Evolutionary conservation across 2,797 vertebrate species (phyloP), one percentile per base, ranked within the genome.

Genomic region (Acropternis orthonyx): DNA sequence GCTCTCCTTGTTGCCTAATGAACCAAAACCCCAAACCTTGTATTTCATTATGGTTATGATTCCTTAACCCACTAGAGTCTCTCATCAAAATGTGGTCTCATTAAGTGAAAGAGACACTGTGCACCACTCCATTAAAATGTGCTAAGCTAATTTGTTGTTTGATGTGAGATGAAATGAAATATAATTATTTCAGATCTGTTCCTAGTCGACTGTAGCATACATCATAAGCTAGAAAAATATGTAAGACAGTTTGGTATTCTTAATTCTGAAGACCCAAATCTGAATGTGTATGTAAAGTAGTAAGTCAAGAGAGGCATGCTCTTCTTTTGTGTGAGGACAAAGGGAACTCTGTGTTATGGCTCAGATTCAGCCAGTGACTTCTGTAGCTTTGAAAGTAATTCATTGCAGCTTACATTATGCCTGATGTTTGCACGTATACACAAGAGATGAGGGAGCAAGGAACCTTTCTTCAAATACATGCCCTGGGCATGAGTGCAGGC

Each of bases 31-130:
- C 92, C 78, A 97, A 97, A 96, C 76, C 96, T 94, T 97, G 94
- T 95, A 97, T 97, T 98, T 97, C 97, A 96, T 97, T 97, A 96
- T 94, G 93, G 69, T 96, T 98, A 93, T 96, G 92, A 96, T 97
- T 97, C 92, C 89, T 97, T 96, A 97, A 97, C 96, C 93, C 96
- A 95, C 93, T 94, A 92, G 93, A 97, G 92, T 97, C 86, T 97
- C 92, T 98, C 96, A 92, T 97, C 95, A 97, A 95, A 97, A 96
- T 95, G 95, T 96, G 77, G 93, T 95, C 95, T 97, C 97, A 97
- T 98, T 98, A 97, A 97, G 95, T 91, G 92, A 94, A 96, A 97
- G 79, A 97, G 91, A 88, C 89, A 88, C 76, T 84, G 81, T 75
- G 89, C 80, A 73, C 78, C 92, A 97, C 92, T 96, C 93, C 95